Evolutionary conservation across 2,888 invertebrate genomes (phyloP).

Genomic region (Leptopilina syphax): DNA sequence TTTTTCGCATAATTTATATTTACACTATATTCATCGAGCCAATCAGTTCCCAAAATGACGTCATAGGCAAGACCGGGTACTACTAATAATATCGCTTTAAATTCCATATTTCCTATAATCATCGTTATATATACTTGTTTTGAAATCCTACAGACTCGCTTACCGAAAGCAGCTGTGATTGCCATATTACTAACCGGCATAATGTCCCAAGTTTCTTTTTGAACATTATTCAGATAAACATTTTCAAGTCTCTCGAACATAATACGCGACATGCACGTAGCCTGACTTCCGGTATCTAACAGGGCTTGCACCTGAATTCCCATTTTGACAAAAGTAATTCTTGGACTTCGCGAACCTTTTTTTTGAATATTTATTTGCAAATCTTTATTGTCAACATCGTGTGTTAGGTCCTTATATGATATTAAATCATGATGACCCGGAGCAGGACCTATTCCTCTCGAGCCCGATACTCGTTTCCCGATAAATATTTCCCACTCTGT

Average conservation of each 20-base stretch:
- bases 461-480: not conserved
- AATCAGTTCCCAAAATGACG: conserved; percentile 4
- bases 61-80: conserved; percentile 3
- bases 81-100: not conserved
- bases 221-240: not conserved
- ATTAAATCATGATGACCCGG: not conserved
- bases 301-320: not conserved
- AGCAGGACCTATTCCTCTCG: conserved; percentile 1
- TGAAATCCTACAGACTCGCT: not conserved
- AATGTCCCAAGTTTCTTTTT: not conserved
- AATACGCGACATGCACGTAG: conserved; percentile 11
- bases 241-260: not conserved
- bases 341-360: not conserved
- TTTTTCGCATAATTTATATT: not conserved
- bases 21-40: not conserved
- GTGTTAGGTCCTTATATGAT: conserved; percentile 1
- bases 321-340: not conserved
- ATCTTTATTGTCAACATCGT: not conserved
- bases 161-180: not conserved
- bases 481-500: not conserved
- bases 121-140: conserved; percentile 1
- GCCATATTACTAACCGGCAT: conserved; percentile 11
- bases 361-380: not conserved
- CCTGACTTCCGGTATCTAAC: conserved; percentile 7
- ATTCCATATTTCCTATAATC: not conserved